Percentiles rank a stretch among this genome's conserved stretches.
phyloP scores from a whole-genome alignment of 2,113 vertebrate genomes.

The Toxostoma redivivum region DNA sequence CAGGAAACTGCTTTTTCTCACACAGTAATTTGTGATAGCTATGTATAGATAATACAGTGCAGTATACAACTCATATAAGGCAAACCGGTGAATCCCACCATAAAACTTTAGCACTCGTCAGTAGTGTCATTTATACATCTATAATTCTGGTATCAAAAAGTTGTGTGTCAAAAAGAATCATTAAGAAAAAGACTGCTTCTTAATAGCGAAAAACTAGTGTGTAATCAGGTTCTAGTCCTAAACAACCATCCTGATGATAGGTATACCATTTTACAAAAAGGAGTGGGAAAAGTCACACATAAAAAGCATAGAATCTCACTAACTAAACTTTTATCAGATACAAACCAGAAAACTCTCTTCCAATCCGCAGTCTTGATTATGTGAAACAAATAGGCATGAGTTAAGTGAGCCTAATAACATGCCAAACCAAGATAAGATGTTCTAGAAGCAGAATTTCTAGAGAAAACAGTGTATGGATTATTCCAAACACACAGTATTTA shows the following conservation, averaged over 20 bases:
- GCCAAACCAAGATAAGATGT: not conserved
- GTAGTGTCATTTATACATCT: not conserved
- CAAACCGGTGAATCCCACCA: not conserved
- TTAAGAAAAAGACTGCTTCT: not conserved
- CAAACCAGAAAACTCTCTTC: not conserved
- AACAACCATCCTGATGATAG: not conserved
- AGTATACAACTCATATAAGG: not conserved
- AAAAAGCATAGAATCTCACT: not conserved
- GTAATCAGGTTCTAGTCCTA: not conserved
- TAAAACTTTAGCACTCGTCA: not conserved
- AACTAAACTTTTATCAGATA: not conserved
- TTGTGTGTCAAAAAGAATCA: not conserved
- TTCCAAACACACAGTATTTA: not conserved
- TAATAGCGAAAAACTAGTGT: not conserved
- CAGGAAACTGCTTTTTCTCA: not conserved
- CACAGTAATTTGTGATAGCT: not conserved
- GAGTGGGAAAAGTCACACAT: not conserved
- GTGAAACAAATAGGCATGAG: rapidly evolving
- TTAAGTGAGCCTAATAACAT: not conserved
- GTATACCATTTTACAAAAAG: not conserved
- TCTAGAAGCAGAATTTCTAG: not conserved
- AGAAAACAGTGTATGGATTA: not conserved
- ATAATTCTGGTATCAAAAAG: not conserved
- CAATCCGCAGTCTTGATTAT: not conserved
- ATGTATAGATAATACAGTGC: not conserved